A percentile compares a stretch with the other conserved stretches of the same genome.
Conservation (phyloP, 2,797 vertebrate genomes). For the Chiropotes sagulatus region DNA sequence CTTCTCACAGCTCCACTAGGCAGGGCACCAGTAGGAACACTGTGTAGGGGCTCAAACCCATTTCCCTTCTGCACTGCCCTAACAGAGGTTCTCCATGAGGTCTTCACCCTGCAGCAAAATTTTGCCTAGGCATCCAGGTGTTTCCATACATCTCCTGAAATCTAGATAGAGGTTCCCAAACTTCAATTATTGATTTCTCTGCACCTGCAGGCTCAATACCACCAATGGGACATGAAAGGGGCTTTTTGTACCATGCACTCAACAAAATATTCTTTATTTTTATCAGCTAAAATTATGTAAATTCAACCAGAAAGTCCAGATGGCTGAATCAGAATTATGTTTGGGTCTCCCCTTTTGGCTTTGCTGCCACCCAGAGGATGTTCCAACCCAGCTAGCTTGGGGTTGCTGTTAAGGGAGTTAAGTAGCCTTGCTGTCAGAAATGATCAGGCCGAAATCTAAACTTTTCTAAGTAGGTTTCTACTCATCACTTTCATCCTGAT, state of each 20-base stretch:
- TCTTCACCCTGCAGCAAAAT: too few relatives aligned
- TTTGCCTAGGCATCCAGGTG: too few relatives aligned
- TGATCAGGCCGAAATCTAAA: neutral
- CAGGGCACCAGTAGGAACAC: too few relatives aligned
- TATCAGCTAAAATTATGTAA: neutral
- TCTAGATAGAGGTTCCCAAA: too few relatives aligned
- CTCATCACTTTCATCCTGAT: neutral
- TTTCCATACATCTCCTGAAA: too few relatives aligned
- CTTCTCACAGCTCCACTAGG: too few relatives aligned
- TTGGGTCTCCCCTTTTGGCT: neutral
- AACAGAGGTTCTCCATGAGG: too few relatives aligned
- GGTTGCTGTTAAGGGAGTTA: neutral
- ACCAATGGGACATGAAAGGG: too few relatives aligned
- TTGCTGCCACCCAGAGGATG: neutral
- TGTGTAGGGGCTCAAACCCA: too few relatives aligned
- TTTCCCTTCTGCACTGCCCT: too few relatives aligned
- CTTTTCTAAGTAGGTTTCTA: neutral
- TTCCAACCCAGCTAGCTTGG: neutral
- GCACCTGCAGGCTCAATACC: too few relatives aligned
- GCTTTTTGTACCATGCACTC: neutral
- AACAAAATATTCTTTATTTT: neutral
- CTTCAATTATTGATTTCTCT: too few relatives aligned
- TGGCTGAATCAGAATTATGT: neutral
- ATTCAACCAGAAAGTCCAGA: neutral
- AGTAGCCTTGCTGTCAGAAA: neutral